A percentile compares a stretch with the other conserved stretches of the same genome.
Evolutionary conservation across 2,888 invertebrate species (phyloP).

Genomic region (Thyatira batis): DNA sequence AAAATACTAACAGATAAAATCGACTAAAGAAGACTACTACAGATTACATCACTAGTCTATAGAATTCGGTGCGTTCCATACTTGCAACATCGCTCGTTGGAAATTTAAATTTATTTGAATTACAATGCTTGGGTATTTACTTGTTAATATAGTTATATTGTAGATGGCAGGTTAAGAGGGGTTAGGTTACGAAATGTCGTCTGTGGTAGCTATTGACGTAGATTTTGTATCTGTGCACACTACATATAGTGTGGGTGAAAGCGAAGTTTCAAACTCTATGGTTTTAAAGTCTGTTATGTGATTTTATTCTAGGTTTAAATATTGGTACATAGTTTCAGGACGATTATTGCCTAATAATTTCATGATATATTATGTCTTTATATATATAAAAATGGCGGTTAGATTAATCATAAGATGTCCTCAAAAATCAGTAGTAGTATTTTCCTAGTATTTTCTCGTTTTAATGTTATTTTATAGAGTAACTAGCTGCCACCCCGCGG

Average conservation of each 20-base stretch:
- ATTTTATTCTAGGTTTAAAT: neutral
- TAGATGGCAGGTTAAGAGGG: constrained; percentile 59
- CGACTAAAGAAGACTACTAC: constrained; percentile 23
- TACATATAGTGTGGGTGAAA: neutral
- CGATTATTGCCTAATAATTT: neutral
- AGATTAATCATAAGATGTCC: no score
- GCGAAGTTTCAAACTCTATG: constrained; percentile 11
- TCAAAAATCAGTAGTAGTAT: no score
- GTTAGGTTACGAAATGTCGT: constrained; percentile 65
- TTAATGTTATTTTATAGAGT: no score
- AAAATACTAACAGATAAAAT: constrained; percentile 12
- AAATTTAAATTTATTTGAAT: constrained; percentile 79
- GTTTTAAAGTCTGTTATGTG: neutral
- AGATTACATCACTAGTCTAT: constrained; percentile 48
- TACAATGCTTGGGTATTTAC: constrained; percentile 71
- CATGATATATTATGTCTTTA: no score
- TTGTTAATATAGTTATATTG: constrained; percentile 68
- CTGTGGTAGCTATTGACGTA: constrained; percentile 23
- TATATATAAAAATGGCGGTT: no score
- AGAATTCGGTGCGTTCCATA: constrained; percentile 41
- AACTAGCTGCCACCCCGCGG: no score
- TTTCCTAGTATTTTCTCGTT: no score
- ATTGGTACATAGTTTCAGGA: neutral
- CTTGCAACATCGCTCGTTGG: constrained; percentile 54
- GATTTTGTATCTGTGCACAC: constrained; percentile 24